Conservation (phyloP, 2,113 vertebrate genomes). For the Bos javanicus region DNA sequence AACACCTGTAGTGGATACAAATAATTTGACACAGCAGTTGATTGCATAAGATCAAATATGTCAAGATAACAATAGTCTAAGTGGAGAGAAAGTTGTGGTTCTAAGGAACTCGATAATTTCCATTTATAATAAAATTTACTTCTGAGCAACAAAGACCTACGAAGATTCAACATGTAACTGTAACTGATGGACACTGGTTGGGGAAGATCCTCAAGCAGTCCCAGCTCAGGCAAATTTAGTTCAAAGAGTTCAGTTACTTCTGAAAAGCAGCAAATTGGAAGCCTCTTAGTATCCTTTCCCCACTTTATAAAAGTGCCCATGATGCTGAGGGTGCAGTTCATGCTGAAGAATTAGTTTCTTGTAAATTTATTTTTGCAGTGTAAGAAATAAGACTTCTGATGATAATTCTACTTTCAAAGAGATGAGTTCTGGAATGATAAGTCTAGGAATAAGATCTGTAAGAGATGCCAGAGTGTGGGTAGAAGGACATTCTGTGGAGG, state of each 20-base stretch:
- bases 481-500: not conserved
- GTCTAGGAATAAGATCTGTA: not conserved
- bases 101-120: not conserved
- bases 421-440: not conserved
- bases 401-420: not conserved
- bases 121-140: not conserved
- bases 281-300: not conserved
- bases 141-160: not conserved
- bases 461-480: not conserved
- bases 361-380: not conserved
- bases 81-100: not conserved
- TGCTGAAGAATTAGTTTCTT: not conserved
- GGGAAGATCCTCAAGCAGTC: not conserved
- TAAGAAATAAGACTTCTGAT: not conserved
- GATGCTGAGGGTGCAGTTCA: not conserved
- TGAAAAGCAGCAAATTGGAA: not conserved
- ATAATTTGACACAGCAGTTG: not conserved
- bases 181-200: not conserved
- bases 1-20: not conserved
- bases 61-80: not conserved
- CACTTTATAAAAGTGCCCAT: not conserved
- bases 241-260: not conserved
- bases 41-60: not conserved
- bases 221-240: not conserved
- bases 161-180: not conserved